Conservation (phyloP, 1,140 invertebrate species). For the Eueides isabella region DNA sequence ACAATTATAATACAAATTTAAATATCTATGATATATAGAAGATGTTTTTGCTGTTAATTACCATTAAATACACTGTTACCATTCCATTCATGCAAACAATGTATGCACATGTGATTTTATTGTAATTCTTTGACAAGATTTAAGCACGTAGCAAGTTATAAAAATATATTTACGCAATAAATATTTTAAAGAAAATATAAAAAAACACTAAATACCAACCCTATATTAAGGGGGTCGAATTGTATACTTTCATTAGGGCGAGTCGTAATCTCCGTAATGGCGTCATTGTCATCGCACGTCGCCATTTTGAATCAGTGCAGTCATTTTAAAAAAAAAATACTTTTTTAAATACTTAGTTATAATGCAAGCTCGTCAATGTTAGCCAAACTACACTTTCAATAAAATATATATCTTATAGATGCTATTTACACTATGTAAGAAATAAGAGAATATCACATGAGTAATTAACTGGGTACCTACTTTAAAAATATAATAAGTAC, state of each 20-base stretch:
- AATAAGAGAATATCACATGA: background rate
- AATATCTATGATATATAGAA: too few species aligned
- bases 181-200: background rate
- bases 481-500: background rate
- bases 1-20: too few species aligned
- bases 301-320: slow-evolving; percentile 48
- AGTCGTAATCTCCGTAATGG: slow-evolving; percentile 53
- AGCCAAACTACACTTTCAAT: background rate
- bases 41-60: too few species aligned
- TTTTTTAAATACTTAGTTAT: slow-evolving; percentile 9
- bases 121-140: too few species aligned
- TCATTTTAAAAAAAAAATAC: slow-evolving; percentile 24
- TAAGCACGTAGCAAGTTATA: too few species aligned
- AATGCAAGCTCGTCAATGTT: background rate
- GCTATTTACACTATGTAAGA: background rate
- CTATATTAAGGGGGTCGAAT: slow-evolving; percentile 33
- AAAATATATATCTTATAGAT: background rate
- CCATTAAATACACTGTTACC: background rate
- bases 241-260: slow-evolving; percentile 52
- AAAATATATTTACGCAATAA: too few species aligned
- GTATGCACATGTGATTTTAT: too few species aligned
- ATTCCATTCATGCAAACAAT: background rate
- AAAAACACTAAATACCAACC: slow-evolving; percentile 6
- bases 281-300: slow-evolving; percentile 49
- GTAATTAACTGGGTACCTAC: background rate